These are phyloP conservation scores for Hololepta plana DNA, from an alignment of 2,888 invertebrate genomes.

Conservation along the genomic window DNA sequence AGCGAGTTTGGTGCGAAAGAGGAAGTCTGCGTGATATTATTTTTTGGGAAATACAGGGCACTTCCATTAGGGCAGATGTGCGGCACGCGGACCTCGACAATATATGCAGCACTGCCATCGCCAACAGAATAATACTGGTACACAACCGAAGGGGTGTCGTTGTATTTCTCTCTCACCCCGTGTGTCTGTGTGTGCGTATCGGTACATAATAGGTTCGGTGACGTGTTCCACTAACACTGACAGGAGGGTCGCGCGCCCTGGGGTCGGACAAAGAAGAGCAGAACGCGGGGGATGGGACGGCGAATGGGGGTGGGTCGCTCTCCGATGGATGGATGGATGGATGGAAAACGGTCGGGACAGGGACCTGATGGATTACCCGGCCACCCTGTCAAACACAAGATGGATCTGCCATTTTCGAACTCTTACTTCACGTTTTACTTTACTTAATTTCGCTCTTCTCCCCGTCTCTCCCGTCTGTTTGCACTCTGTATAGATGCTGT, in stretches of 20 bases:
- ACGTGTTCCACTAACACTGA: slow-evolving; percentile 32
- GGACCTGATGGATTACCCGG: slow-evolving; percentile 28
- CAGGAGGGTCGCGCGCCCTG: slow-evolving; percentile 27
- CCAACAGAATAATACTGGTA: slow-evolving; percentile 3
- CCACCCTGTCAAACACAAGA: slow-evolving; percentile 31
- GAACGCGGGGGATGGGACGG: slow-evolving; percentile 12
- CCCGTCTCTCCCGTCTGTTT: too few species aligned
- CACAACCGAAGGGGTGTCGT: too few species aligned
- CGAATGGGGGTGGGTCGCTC: slow-evolving; percentile 10
- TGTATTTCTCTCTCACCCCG: too few species aligned
- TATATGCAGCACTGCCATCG: too few species aligned
- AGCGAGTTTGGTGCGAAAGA: slow-evolving; percentile 7
- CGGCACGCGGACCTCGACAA: slow-evolving; percentile 18
- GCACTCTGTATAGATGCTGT: too few species aligned
- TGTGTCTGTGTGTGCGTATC: slow-evolving; percentile 15
- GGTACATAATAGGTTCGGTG: slow-evolving; percentile 32
- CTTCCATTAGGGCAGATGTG: slow-evolving; percentile 27
- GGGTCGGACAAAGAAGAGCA: slow-evolving; percentile 22
- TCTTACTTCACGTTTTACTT: too few species aligned
- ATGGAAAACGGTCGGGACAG: too few species aligned
- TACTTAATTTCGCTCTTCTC: too few species aligned
- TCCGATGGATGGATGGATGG: too few species aligned
- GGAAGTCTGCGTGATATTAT: slow-evolving; percentile 17
- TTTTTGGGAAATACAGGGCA: slow-evolving; percentile 27
- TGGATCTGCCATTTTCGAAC: slow-evolving; percentile 28